A percentile compares a stretch with the other conserved stretches of the same genome.
phyloP scores from a whole-genome alignment of 30 jellyfish, hydroid and myxozoan genomes.

The Mastigias papua region DNA sequence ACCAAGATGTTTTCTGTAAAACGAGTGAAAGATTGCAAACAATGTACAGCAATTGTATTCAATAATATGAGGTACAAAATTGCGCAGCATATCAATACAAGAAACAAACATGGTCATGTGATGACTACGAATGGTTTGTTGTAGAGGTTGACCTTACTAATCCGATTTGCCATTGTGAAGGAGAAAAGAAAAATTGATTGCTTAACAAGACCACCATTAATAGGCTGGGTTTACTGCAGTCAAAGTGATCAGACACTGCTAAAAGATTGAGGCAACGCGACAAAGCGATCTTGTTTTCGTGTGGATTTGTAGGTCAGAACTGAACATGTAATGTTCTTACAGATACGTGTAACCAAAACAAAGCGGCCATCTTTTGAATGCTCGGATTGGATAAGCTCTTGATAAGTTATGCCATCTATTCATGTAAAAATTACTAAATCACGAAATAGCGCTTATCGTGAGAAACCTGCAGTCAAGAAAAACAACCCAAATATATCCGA shows the following conservation, averaged over 20 bases:
- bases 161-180: neutral
- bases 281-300: conserved; percentile 52
- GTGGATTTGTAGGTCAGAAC: conserved; percentile 61
- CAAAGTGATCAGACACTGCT: conserved; percentile 19
- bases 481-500: neutral
- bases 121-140: neutral
- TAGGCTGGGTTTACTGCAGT: neutral
- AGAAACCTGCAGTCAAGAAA: conserved; percentile 12
- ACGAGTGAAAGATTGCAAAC: too few relatives aligned
- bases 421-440: neutral
- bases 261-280: conserved; percentile 30
- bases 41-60: neutral
- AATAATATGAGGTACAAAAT: neutral
- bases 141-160: neutral
- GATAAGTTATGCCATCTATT: conserved; percentile 21
- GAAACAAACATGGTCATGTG: neutral
- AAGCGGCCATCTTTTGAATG: conserved; percentile 48
- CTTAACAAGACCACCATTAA: neutral
- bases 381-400: conserved; percentile 32
- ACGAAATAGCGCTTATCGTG: conserved; percentile 20
- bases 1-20: too few relatives aligned
- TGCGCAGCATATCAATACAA: neutral
- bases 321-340: conserved; percentile 34
- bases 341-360: conserved; percentile 44
- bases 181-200: neutral